Evolutionary conservation across 2,888 invertebrate species (phyloP).

Genomic region (Selenia dentaria): DNA sequence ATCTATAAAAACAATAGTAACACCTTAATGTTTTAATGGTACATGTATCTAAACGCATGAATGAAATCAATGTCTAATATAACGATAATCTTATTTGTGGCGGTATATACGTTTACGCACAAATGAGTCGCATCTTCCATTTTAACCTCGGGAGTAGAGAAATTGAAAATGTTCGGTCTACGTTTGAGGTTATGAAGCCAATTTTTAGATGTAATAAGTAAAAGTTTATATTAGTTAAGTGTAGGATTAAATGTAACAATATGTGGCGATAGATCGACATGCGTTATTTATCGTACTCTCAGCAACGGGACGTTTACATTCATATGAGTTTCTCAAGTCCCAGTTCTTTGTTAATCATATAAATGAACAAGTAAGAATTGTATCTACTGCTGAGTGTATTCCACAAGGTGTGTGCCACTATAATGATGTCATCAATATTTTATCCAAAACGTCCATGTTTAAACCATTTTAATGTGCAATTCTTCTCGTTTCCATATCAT

Average conservation of each 20-base stretch:
- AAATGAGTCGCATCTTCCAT: conserved; percentile 49
- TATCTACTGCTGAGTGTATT: conserved; percentile 33
- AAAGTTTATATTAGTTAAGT: conserved; percentile 73
- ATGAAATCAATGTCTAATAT: conserved; percentile 41
- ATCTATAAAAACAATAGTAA: background rate
- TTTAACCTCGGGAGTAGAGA: conserved; percentile 47
- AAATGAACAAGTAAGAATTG: background rate
- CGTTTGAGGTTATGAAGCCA: conserved; percentile 68
- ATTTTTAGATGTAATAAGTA: conserved; percentile 69
- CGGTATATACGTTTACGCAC: conserved; percentile 55
- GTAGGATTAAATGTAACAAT: conserved; percentile 65
- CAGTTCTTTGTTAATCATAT: conserved; percentile 27
- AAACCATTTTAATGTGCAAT: conserved; percentile 78
- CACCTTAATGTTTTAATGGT: background rate
- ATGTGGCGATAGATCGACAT: conserved; percentile 59
- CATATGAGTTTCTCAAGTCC: conserved; percentile 13
- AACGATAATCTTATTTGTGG: conserved; percentile 49
- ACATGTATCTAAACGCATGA: conserved; percentile 38
- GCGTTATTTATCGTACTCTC: conserved; percentile 53
- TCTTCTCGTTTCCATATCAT: conserved; percentile 80
- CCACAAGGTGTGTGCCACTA: conserved; percentile 49
- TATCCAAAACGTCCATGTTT: conserved; percentile 77
- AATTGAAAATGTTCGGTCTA: conserved; percentile 53
- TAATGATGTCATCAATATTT: conserved; percentile 51
- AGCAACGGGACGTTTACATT: conserved; percentile 43